Conservation (phyloP, 2,113 vertebrate species). For the Entomyzon cyanotis region DNA sequence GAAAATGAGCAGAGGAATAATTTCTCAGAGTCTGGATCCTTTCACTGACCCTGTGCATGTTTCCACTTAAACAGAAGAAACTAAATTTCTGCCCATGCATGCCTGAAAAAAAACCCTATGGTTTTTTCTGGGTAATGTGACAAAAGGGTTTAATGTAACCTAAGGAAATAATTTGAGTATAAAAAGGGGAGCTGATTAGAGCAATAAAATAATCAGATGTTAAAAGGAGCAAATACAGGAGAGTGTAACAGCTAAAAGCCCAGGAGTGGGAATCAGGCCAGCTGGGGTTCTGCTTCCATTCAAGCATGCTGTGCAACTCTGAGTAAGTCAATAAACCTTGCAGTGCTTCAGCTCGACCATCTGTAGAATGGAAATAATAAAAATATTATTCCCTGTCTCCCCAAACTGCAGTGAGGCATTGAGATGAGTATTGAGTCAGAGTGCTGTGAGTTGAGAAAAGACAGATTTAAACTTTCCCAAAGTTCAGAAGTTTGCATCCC, state of each 20-base stretch:
- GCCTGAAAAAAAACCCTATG: neutral
- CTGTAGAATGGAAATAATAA: constrained; percentile 61
- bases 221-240: constrained; percentile 32
- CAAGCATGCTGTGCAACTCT: constrained; percentile 47
- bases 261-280: constrained; percentile 46
- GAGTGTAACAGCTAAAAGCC: neutral
- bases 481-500: constrained; percentile 59
- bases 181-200: constrained; percentile 25
- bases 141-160: neutral
- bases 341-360: constrained; percentile 43
- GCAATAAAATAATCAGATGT: constrained; percentile 39
- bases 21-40: neutral
- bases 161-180: constrained; percentile 9
- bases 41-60: neutral
- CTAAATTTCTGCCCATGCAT: neutral
- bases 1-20: neutral
- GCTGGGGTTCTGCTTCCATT: constrained; percentile 64
- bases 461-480: constrained; percentile 56
- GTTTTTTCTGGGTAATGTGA: neutral
- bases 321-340: constrained; percentile 66
- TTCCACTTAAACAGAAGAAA: constrained; percentile 10
- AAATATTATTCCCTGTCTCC: constrained; percentile 67
- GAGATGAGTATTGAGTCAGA: constrained; percentile 48
- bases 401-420: constrained; percentile 25
- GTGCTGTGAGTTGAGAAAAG: constrained; percentile 51